Evolutionary conservation across 2,797 vertebrate species (phyloP).

Genomic region (Scomberomorus guttatus): DNA sequence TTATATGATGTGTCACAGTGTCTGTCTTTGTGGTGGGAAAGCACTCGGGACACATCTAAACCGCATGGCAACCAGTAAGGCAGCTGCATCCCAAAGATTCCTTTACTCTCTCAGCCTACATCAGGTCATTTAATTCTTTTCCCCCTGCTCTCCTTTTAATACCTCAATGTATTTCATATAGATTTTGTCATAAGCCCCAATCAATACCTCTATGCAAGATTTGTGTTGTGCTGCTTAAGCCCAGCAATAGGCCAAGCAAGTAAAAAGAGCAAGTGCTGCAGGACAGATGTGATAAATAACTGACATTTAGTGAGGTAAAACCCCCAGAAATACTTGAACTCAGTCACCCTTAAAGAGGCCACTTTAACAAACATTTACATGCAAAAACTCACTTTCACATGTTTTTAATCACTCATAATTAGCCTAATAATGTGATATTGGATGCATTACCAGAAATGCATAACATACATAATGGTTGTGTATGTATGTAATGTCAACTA

Average conservation of each 20-base stretch:
- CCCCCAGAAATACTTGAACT: neutral
- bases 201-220: slow-evolving; percentile 73
- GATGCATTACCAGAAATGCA: no score
- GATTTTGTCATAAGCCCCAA: slow-evolving; percentile 74
- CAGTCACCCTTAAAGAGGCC: neutral
- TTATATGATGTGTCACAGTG: slow-evolving; percentile 13
- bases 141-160: slow-evolving; percentile 52
- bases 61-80: neutral
- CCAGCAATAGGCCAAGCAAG: slow-evolving; percentile 41
- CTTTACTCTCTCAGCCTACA: slow-evolving; percentile 49
- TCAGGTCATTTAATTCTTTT: slow-evolving; percentile 47
- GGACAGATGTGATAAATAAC: slow-evolving; percentile 47
- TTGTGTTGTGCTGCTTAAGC: slow-evolving; percentile 63
- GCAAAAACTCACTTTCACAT: neutral
- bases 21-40: slow-evolving; percentile 18
- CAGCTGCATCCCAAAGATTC: slow-evolving; percentile 32
- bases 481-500: neutral
- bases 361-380: neutral
- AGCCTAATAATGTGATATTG: neutral
- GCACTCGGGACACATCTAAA: neutral
- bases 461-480: no score
- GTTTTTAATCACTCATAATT: neutral
- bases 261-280: slow-evolving; percentile 44
- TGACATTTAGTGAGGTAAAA: slow-evolving; percentile 35
- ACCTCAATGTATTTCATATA: slow-evolving; percentile 70